Evolutionary conservation across 2,888 invertebrate species (phyloP).

Genomic region (Nesidiocoris tenuis): DNA sequence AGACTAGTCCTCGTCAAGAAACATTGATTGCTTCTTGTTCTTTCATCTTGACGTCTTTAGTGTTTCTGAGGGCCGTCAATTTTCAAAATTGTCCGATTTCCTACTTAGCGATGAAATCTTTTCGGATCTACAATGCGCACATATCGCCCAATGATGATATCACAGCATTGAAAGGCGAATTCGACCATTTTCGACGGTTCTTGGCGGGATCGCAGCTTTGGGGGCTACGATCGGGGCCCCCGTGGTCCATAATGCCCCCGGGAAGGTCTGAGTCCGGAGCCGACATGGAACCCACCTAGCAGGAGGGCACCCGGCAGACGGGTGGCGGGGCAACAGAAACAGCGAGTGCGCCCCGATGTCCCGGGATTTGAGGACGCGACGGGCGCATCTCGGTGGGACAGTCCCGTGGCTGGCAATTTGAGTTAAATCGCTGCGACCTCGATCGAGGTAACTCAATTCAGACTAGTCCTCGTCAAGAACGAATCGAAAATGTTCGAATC

Average conservation of each 20-base stretch:
- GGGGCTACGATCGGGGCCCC: slow-evolving; percentile 30
- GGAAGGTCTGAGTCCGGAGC: slow-evolving; percentile 27
- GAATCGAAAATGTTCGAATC: not conserved
- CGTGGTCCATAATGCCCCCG: slow-evolving; percentile 1
- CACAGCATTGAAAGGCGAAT: not conserved
- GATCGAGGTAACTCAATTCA: slow-evolving; percentile 31
- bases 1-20: slow-evolving; percentile 29
- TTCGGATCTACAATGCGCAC: no score
- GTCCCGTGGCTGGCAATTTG: slow-evolving; percentile 38
- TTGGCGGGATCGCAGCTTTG: slow-evolving; percentile 22
- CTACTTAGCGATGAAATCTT: no score
- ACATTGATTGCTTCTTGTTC: no score
- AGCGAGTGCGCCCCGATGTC: slow-evolving; percentile 9
- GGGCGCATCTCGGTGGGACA: slow-evolving; percentile 7
- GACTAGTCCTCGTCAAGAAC: slow-evolving; percentile 25
- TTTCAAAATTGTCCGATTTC: no score
- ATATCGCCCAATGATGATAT: not conserved
- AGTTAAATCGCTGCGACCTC: slow-evolving; percentile 32
- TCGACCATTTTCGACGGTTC: not conserved
- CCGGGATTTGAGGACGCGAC: slow-evolving; percentile 18
- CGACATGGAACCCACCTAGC: slow-evolving; percentile 28
- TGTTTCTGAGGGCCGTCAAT: not conserved
- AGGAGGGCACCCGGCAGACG: slow-evolving; percentile 25
- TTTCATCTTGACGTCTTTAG: not conserved
- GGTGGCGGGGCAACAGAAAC: slow-evolving; percentile 30